These are phyloP conservation scores for Drosophila atroscutellata DNA, from an alignment of 2,888 invertebrate species.

Conservation along the genomic window DNA sequence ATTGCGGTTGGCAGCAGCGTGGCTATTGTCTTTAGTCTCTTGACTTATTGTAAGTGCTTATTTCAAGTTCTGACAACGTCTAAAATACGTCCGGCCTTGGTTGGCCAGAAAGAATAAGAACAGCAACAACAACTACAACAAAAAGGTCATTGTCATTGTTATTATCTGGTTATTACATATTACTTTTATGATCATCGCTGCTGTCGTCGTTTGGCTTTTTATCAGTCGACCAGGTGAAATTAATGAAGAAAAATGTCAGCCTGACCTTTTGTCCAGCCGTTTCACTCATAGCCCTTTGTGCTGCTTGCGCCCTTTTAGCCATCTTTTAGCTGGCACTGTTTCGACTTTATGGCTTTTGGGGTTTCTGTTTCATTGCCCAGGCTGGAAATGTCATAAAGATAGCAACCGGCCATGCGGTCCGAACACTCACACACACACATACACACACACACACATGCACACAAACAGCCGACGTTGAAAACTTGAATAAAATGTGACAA, in stretches of 20 bases:
- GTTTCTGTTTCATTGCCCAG: slow-evolving; percentile 58
- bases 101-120: not conserved
- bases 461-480: slow-evolving; percentile 56
- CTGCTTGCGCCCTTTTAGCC: slow-evolving; percentile 35
- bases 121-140: not conserved
- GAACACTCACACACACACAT: not conserved
- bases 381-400: slow-evolving; percentile 72
- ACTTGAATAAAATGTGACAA: slow-evolving; percentile 79
- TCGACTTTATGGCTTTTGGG: slow-evolving; percentile 63
- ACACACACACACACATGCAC: not conserved
- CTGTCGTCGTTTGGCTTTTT: slow-evolving; percentile 57
- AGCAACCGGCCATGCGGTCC: slow-evolving; percentile 48
- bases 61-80: slow-evolving; percentile 27
- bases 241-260: slow-evolving; percentile 72
- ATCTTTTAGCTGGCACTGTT: slow-evolving; percentile 29
- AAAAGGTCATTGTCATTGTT: slow-evolving; percentile 45
- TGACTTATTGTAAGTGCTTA: slow-evolving; percentile 4
- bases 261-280: slow-evolving; percentile 55
- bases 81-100: slow-evolving; percentile 25
- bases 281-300: slow-evolving; percentile 11
- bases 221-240: slow-evolving; percentile 77
- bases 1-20: slow-evolving; percentile 55
- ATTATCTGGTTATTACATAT: slow-evolving; percentile 69
- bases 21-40: slow-evolving; percentile 40
- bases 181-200: slow-evolving; percentile 59